Evolutionary conservation across 2,797 vertebrate genomes (phyloP).

Genomic region (Oreochromis mossambicus): DNA sequence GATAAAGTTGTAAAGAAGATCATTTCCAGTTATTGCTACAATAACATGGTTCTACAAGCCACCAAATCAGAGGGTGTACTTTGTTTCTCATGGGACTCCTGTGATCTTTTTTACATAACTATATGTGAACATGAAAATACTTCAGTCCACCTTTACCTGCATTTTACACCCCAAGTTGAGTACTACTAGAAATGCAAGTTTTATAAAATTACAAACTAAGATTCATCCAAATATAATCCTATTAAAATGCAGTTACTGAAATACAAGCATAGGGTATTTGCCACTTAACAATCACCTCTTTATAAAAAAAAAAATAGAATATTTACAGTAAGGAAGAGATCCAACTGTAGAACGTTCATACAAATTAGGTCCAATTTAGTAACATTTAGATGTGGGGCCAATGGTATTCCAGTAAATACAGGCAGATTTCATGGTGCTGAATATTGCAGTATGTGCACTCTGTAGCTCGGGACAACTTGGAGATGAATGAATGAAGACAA

Average conservation of each 20-base stretch:
- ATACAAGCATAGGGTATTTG: background rate
- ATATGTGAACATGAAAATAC: background rate
- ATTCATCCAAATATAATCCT: background rate
- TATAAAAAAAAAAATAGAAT: background rate
- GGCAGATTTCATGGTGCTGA: background rate
- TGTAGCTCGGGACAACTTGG: fast-evolving
- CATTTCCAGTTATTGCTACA: background rate
- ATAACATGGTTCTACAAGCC: background rate
- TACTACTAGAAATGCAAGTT: background rate
- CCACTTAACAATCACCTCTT: background rate
- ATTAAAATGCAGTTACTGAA: background rate
- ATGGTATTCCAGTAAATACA: background rate
- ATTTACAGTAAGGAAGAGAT: background rate
- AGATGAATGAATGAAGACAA: background rate
- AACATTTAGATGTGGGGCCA: background rate
- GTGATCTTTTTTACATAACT: background rate
- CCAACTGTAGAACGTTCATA: background rate
- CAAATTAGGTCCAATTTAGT: background rate
- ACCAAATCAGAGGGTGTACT: background rate
- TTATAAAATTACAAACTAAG: background rate
- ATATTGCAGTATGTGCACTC: background rate
- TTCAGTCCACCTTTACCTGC: background rate
- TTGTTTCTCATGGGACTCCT: background rate
- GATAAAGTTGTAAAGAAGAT: background rate
- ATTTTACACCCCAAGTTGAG: background rate